Evolutionary conservation across 2,113 vertebrate genomes (phyloP).

Genomic region (Rostratula benghalensis): DNA sequence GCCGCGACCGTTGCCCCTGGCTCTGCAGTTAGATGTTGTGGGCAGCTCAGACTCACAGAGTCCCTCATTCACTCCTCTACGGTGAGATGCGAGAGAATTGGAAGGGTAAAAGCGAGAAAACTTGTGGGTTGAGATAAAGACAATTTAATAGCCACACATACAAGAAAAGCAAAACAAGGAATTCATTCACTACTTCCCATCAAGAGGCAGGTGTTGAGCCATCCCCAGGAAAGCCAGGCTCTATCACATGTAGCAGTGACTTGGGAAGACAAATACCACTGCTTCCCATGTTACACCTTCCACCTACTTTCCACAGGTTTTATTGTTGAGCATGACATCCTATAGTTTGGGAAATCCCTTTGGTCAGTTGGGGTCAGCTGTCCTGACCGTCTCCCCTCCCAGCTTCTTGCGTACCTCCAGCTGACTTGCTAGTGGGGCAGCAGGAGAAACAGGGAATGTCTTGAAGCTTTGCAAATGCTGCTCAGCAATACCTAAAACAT

Average conservation of each 20-base stretch:
- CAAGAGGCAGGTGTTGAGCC: not conserved
- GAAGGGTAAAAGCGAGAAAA: not conserved
- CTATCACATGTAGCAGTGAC: accelerated
- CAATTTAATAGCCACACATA: accelerated
- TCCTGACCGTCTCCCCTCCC: not conserved
- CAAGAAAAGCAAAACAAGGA: not conserved
- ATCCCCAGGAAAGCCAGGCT: not conserved
- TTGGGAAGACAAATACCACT: not conserved
- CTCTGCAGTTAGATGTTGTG: not conserved
- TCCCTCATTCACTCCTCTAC: accelerated
- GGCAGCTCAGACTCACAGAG: accelerated
- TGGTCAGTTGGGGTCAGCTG: not conserved
- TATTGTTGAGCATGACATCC: not conserved
- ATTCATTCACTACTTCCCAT: not conserved
- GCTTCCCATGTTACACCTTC: accelerated
- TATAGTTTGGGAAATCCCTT: not conserved
- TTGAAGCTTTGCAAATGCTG: accelerated
- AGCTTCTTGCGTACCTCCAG: not conserved
- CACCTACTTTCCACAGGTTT: accelerated
- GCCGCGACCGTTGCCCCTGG: not conserved
- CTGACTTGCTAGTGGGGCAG: accelerated
- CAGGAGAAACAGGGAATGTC: not conserved
- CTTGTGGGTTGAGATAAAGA: not conserved
- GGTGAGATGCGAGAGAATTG: not conserved
- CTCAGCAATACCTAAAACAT: not conserved